These are phyloP conservation scores for Nannoperca obscura DNA, from an alignment of 2,797 vertebrate genomes.

Conservation along the genomic window DNA sequence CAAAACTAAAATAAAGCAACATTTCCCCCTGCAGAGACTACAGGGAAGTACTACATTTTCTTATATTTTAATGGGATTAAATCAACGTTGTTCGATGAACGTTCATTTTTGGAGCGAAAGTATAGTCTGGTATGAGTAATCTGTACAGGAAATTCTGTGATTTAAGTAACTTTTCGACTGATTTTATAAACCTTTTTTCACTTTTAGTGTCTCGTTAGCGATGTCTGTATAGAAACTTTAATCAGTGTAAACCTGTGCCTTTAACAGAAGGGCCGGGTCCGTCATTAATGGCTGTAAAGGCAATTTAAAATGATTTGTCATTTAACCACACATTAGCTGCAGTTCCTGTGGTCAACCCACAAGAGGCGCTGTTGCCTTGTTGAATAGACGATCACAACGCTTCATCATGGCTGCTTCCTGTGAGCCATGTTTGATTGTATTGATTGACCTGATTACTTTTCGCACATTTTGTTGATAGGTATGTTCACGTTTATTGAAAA, in stretches of 20 bases:
- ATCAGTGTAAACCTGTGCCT: background rate
- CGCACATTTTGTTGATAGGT: background rate
- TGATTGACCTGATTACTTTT: background rate
- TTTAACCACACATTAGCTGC: background rate
- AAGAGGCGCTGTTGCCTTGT: constrained; percentile 65
- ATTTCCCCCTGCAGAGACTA: background rate
- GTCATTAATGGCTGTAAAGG: background rate
- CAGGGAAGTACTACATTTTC: background rate
- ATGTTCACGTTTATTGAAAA: background rate
- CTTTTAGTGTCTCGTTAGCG: background rate
- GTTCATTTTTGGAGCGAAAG: background rate
- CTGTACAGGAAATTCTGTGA: background rate
- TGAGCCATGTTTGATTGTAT: background rate
- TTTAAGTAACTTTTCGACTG: background rate
- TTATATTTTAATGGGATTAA: background rate
- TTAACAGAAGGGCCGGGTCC: background rate
- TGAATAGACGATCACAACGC: background rate
- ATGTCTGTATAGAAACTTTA: background rate
- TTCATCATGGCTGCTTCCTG: background rate
- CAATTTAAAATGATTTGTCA: background rate
- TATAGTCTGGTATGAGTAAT: background rate
- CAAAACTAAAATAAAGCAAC: too few relatives aligned
- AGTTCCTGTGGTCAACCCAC: background rate
- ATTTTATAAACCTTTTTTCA: background rate
- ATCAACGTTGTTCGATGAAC: background rate